A percentile compares a stretch with the other conserved stretches of the same genome.
These are phyloP conservation scores for Onychorhynchus coronatus DNA, from an alignment of 2,113 vertebrate species.

Conservation along the genomic window DNA sequence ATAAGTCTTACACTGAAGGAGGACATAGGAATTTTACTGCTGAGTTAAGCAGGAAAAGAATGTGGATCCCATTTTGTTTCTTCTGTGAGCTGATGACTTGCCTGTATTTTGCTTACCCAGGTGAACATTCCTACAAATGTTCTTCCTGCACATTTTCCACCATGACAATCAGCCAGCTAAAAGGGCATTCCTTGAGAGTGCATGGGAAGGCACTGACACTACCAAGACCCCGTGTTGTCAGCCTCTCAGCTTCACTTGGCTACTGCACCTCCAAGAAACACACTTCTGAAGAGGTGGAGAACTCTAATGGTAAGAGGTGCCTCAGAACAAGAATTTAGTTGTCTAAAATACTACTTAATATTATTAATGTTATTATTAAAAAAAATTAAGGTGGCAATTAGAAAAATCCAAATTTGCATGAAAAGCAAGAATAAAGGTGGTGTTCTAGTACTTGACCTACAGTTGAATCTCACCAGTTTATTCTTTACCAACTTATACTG, in stretches of 20 bases:
- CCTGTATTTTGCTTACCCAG: conserved; percentile 66
- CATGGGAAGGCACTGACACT: conserved; percentile 88
- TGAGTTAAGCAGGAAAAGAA: background rate
- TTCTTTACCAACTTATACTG: background rate
- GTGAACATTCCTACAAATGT: conserved; percentile 91
- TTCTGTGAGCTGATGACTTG: conserved; percentile 40
- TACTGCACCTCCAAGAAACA: conserved; percentile 68
- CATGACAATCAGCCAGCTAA: conserved; percentile 91
- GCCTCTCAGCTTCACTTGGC: conserved; percentile 77
- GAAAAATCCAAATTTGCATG: background rate
- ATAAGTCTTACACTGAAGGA: background rate
- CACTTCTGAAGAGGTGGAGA: conserved; percentile 64
- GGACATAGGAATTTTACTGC: background rate
- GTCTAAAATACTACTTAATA: background rate
- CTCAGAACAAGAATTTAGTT: background rate
- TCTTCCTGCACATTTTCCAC: conserved; percentile 89
- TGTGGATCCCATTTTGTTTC: background rate
- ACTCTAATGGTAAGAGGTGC: conserved; percentile 74
- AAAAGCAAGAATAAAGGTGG: background rate
- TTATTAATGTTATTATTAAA: background rate
- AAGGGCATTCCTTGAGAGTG: conserved; percentile 88
- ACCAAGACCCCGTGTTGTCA: conserved; percentile 79
- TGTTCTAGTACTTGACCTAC: background rate
- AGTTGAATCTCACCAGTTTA: background rate
- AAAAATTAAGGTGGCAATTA: background rate